A percentile compares a stretch with the other conserved stretches of the same genome.
Conservation (phyloP, 2,797 vertebrate genomes). For the Trematocara caparti region DNA sequence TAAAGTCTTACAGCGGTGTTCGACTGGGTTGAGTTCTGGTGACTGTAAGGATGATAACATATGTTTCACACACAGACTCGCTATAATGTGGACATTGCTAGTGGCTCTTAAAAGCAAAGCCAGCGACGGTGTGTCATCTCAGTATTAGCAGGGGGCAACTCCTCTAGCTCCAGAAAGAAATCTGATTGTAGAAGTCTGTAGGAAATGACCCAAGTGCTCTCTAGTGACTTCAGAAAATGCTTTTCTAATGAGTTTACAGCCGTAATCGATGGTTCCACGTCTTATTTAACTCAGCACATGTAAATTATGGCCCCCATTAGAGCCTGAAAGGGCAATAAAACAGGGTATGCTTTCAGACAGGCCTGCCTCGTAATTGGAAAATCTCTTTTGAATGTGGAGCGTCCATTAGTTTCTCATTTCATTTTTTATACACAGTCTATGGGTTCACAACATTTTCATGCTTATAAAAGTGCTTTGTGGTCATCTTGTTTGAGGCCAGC, state of each 20-base stretch:
- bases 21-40: background rate
- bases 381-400: background rate
- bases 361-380: background rate
- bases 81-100: rapidly evolving
- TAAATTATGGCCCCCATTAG: background rate
- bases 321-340: background rate
- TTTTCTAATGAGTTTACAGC: background rate
- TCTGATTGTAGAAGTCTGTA: background rate
- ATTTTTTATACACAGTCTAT: background rate
- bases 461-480: background rate
- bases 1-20: background rate
- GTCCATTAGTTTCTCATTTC: background rate
- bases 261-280: background rate
- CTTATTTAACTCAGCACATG: background rate
- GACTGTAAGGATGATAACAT: background rate
- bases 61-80: background rate
- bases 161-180: background rate
- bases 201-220: background rate
- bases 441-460: background rate
- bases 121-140: rapidly evolving
- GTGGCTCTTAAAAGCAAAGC: background rate
- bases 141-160: background rate
- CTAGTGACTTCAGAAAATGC: background rate
- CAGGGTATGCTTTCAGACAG: background rate
- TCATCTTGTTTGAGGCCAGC: background rate